Percentiles rank a stretch among this genome's conserved stretches.
Evolutionary conservation across 2,113 vertebrate species (phyloP).

Genomic region (Paraplagusia blochii): DNA sequence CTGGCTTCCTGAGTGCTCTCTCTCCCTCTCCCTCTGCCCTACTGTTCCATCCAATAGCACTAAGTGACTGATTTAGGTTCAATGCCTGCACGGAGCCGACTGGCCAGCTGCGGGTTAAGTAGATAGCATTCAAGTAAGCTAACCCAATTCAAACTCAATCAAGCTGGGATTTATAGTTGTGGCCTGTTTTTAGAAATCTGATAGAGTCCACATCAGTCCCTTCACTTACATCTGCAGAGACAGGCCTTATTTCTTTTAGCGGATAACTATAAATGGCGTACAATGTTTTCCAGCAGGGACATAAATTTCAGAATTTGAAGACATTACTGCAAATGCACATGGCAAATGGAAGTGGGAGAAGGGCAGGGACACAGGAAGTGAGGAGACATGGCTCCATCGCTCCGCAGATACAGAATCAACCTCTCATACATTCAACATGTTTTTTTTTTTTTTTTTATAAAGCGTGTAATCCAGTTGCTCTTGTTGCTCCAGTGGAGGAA

Average conservation of each 20-base stretch:
- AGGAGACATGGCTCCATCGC: constrained; percentile 62
- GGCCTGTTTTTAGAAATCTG: constrained; percentile 81
- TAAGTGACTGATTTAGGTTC: constrained; percentile 83
- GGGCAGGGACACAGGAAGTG: constrained; percentile 49
- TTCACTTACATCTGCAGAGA: constrained; percentile 79
- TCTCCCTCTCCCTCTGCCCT: constrained; percentile 23
- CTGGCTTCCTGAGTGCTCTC: constrained; percentile 71
- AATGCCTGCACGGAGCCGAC: constrained; percentile 79
- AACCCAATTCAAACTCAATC: constrained; percentile 82
- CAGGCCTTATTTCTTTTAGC: constrained; percentile 73
- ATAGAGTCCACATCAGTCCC: constrained; percentile 79
- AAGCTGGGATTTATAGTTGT: constrained; percentile 79
- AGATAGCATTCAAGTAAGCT: constrained; percentile 84
- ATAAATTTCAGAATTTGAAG: constrained; percentile 78
- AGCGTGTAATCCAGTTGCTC: too few species aligned
- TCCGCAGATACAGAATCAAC: constrained; percentile 62
- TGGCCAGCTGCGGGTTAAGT: constrained; percentile 82
- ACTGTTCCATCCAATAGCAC: constrained; percentile 78
- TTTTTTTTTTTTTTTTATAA: too few species aligned
- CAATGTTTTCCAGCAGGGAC: constrained; percentile 77
- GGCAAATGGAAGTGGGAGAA: constrained; percentile 46
- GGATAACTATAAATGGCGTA: constrained; percentile 76
- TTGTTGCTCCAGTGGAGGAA: too few species aligned
- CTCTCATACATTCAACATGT: too few species aligned
- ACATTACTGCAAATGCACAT: constrained; percentile 77